Evolutionary conservation across 2,113 vertebrate species (phyloP).

Genomic region (Morone chrysops): DNA sequence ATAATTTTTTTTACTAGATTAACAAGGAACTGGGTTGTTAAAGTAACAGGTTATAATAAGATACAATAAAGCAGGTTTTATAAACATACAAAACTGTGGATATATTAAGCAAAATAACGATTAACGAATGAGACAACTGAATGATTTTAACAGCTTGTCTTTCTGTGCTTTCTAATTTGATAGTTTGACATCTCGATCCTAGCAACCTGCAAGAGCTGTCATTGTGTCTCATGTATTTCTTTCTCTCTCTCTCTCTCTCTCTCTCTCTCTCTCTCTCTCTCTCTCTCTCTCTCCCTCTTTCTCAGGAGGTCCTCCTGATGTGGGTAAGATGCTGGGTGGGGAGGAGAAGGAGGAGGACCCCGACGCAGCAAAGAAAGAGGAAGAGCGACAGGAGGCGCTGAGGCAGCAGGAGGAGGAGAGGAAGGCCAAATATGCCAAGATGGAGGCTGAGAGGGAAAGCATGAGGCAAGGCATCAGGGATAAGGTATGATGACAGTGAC

Average conservation of each 20-base stretch:
- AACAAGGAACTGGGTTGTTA: too few relatives aligned
- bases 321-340: constrained; percentile 98
- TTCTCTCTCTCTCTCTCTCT: neutral
- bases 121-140: too few relatives aligned
- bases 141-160: neutral
- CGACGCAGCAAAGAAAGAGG: constrained; percentile 96
- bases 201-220: constrained; percentile 11
- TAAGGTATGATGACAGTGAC: constrained; percentile 85
- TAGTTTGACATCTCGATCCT: constrained; percentile 8
- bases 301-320: constrained; percentile 93
- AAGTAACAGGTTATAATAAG: too few relatives aligned
- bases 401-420: constrained; percentile 98
- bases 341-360: constrained; percentile 99
- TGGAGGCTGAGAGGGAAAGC: constrained; percentile 97
- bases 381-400: constrained; percentile 95
- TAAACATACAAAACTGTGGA: too few relatives aligned
- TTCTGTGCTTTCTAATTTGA: neutral
- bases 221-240: constrained; percentile 13
- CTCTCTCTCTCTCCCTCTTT: neutral
- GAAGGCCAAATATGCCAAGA: constrained; percentile 96
- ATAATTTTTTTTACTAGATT: too few relatives aligned
- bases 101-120: too few relatives aligned
- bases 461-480: constrained; percentile 98
- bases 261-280: neutral
- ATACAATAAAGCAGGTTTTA: too few relatives aligned